phyloP scores from a whole-genome alignment of 1,140 invertebrate genomes.

The Sarcophaga peregrina region DNA sequence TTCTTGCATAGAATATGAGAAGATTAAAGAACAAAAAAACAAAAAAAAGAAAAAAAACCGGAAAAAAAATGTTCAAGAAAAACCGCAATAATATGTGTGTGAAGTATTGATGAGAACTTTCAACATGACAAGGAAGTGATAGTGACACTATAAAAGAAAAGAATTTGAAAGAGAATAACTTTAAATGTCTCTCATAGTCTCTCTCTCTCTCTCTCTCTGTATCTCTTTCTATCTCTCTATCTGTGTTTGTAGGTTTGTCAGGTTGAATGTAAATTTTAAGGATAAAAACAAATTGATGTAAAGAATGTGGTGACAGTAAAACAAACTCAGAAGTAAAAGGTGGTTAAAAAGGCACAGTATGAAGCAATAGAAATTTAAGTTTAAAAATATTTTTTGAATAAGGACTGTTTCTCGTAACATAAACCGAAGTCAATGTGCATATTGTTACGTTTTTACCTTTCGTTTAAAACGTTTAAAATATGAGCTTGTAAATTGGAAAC shows the following conservation, averaged over 20 bases:
- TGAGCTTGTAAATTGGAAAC: too few species aligned
- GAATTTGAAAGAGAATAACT: not conserved
- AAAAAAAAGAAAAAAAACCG: not conserved
- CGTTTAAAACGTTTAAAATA: too few species aligned
- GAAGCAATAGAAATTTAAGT: too few species aligned
- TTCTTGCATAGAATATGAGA: not conserved
- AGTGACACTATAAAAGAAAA: not conserved
- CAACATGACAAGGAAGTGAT: conserved; percentile 16
- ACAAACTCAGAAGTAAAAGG: not conserved
- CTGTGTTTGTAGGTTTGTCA: not conserved
- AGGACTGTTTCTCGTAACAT: too few species aligned
- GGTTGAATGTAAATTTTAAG: not conserved
- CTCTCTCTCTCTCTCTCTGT: not conserved
- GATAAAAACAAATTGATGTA: not conserved
- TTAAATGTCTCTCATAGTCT: not conserved
- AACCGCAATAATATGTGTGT: conserved; percentile 11
- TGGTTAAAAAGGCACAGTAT: too few species aligned
- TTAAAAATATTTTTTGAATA: too few species aligned
- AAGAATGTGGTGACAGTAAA: not conserved
- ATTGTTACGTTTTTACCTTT: too few species aligned
- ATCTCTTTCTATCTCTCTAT: too few species aligned
- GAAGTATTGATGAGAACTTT: conserved; percentile 18
- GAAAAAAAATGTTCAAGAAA: not conserved
- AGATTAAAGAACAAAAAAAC: not conserved
- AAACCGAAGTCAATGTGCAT: too few species aligned